phyloP scores from a whole-genome alignment of 2,113 vertebrate genomes.

The Suncus etruscus region DNA sequence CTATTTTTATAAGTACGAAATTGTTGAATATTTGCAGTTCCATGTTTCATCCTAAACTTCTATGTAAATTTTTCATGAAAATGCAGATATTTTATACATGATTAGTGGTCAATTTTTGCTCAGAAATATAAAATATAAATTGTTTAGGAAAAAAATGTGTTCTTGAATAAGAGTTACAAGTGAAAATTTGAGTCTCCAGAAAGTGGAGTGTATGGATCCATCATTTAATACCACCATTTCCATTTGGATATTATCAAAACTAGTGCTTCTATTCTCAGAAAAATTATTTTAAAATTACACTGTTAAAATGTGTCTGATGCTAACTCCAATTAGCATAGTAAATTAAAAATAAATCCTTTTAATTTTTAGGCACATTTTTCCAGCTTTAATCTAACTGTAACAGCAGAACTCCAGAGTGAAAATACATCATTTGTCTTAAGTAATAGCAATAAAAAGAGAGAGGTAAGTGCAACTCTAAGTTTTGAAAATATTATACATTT shows the following conservation, averaged over 20 bases:
- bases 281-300: not conserved
- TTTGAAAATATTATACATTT: conserved; percentile 6
- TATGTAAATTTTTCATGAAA: not conserved
- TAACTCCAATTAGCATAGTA: not conserved
- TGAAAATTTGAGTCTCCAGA: not conserved
- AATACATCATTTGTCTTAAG: conserved; percentile 89
- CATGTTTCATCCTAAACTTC: not conserved
- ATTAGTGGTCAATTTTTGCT: not conserved
- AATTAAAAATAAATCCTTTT: conserved; percentile 26
- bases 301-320: not conserved
- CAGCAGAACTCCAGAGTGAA: conserved; percentile 88
- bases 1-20: not conserved
- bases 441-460: conserved; percentile 85
- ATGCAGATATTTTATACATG: not conserved
- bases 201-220: not conserved
- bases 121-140: conserved; percentile 16
- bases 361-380: conserved; percentile 91
- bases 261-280: not conserved
- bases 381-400: conserved; percentile 89
- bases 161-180: not conserved
- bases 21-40: not conserved
- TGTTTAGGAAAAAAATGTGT: not conserved
- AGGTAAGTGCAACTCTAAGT: conserved; percentile 85
- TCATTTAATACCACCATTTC: not conserved
- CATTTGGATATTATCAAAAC: not conserved